Evolutionary conservation across 2,888 invertebrate genomes (phyloP), one percentile per base, ranked within the genome.

Genomic region (Phalangium opilio): DNA sequence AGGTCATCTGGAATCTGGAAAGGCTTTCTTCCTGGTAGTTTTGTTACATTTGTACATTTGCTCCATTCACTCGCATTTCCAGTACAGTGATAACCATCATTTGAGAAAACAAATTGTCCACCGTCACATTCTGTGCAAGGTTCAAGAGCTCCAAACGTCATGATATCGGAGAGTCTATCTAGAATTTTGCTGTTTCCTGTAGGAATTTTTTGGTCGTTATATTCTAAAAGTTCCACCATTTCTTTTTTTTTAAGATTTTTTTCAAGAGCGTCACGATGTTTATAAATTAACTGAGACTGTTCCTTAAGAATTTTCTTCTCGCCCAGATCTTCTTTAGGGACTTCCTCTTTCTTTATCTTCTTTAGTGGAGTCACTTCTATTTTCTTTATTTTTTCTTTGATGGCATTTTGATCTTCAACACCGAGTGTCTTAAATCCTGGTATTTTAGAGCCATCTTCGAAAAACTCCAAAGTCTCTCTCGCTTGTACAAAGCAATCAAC

Each of bases 31-130:
- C 76, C 70, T 0, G 95, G 95, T 38, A 77, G 75, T 58, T 76
- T 76, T 0, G 78, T 74, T 3, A 76, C 64, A 58, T 78, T 74
- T 46, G 75, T 72, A 65, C 96, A 96, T 65, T 84, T 85, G 0
- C 84, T 80, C 89, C 90, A 96, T 62, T 89, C 91, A 11, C 78
- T 80, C 32, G 84, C 59, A 62, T 80, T 71, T 21, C 90, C 90
- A 53, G 75, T 76, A 64, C 96, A 98, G 53, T 77, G 73, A 63
- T 96, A 98, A 3, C 85, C 83, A 50, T 75, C 71, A 49, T 33
- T 51, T 33, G 54, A 53, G 32, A 38, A 51, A 58, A 79, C 76
- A 34, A 70, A 72, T 60, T 86, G 81, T 0, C 84, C 84, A 2
- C 70, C 64, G 44, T 75, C 74, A 62, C 96, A 98, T 57, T 81